Evolutionary conservation across 1,140 invertebrate genomes (phyloP).

Genomic region (Rhyzopertha dominica): DNA sequence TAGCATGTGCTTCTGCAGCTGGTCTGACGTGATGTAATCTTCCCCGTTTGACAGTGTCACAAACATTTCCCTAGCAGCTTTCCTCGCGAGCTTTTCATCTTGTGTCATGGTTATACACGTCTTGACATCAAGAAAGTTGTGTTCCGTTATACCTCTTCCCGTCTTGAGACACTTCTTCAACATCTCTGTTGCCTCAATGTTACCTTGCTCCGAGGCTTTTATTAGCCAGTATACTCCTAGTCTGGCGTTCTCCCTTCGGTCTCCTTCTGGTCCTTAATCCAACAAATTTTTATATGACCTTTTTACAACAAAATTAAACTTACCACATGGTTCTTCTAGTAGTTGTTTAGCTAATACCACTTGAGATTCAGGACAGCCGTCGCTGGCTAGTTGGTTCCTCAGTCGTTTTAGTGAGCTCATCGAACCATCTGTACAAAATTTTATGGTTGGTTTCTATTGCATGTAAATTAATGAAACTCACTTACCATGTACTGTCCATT

Average conservation of each 20-base stretch:
- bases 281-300: conserved; percentile 13
- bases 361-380: conserved; percentile 76
- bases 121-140: conserved; percentile 77
- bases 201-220: conserved; percentile 83
- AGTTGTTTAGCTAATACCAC: conserved; percentile 71
- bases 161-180: conserved; percentile 71
- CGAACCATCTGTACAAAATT: conserved; percentile 55
- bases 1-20: conserved; percentile 63
- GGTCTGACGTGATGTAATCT: conserved; percentile 78
- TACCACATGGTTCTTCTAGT: conserved; percentile 65
- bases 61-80: conserved; percentile 80
- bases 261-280: conserved; percentile 49
- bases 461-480: conserved; percentile 9
- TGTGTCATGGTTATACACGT: conserved; percentile 75
- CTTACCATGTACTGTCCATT: conserved; percentile 43
- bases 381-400: conserved; percentile 68
- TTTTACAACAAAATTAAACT: conserved; percentile 22
- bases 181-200: conserved; percentile 76
- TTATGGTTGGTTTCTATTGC: conserved; percentile 8
- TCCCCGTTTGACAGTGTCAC: conserved; percentile 69
- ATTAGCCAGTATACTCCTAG: conserved; percentile 82
- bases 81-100: conserved; percentile 77
- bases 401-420: conserved; percentile 60
- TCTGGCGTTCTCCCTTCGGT: conserved; percentile 59
- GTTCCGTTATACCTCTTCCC: conserved; percentile 72